phyloP scores from a whole-genome alignment of 2,888 invertebrate species.

The Drosophila testacea region DNA sequence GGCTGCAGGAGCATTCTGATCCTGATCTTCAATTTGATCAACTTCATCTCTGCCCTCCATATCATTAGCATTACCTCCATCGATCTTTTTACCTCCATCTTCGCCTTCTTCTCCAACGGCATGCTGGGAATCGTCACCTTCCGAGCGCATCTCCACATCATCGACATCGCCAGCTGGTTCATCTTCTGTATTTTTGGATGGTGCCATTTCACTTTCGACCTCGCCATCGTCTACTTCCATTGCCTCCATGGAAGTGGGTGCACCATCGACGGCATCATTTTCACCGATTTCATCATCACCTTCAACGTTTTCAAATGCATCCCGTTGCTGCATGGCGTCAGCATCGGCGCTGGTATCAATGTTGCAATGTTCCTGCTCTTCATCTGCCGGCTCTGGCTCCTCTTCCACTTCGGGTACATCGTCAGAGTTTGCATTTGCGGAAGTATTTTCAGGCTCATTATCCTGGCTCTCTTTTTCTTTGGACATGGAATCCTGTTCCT shows the following conservation, averaged over 20 bases:
- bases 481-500: conserved; percentile 21
- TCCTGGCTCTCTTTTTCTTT: conserved; percentile 18
- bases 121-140: conserved; percentile 47
- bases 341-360: conserved; percentile 48
- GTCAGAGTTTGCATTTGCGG: conserved; percentile 1
- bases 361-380: conserved; percentile 45
- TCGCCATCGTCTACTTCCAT: conserved; percentile 68
- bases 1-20: conserved; percentile 29
- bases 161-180: conserved; percentile 48
- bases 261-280: conserved; percentile 78
- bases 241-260: conserved; percentile 58
- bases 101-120: conserved; percentile 43
- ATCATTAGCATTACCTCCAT: conserved; percentile 32
- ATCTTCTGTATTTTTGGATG: conserved; percentile 25
- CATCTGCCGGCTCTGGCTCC: conserved; percentile 22
- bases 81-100: conserved; percentile 21
- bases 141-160: conserved; percentile 71
- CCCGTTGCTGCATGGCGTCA: conserved; percentile 46
- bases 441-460: neutral
- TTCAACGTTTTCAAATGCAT: conserved; percentile 67
- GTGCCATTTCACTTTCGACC: conserved; percentile 51
- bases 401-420: conserved; percentile 21
- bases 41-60: conserved; percentile 67
- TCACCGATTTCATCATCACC: conserved; percentile 71
- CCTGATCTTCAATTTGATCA: conserved; percentile 52